phyloP scores from a whole-genome alignment of 2,888 invertebrate species.

The Microctonus hyperodae region DNA sequence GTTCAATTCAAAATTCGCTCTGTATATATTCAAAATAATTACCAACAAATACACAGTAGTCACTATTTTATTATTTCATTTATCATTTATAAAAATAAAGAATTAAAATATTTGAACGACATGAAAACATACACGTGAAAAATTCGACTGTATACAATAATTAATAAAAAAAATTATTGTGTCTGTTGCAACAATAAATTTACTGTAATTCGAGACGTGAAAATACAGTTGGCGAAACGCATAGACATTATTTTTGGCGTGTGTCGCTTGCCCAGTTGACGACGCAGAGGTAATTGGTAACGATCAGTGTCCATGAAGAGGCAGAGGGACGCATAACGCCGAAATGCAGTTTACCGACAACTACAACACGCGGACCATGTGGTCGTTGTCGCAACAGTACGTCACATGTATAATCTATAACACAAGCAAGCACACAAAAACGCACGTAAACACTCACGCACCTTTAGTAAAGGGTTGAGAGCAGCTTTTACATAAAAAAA shows the following conservation, averaged over 20 bases:
- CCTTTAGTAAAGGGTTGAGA: constrained; percentile 29
- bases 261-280: constrained; percentile 19
- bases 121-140: no score
- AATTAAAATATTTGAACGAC: no score
- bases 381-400: neutral
- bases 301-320: constrained; percentile 13
- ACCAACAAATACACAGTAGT: no score
- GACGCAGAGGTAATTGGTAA: constrained; percentile 14
- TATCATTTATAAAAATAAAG: no score
- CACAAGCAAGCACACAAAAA: constrained; percentile 11
- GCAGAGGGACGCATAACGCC: neutral
- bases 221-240: constrained; percentile 23
- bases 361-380: constrained; percentile 14
- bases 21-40: no score
- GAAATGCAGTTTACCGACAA: constrained; percentile 7
- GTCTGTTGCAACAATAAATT: neutral
- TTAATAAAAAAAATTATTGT: neutral
- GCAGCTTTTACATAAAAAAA: neutral
- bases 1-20: no score
- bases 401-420: neutral
- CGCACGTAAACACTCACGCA: constrained; percentile 25
- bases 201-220: constrained; percentile 31
- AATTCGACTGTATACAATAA: neutral
- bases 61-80: no score
- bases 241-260: constrained; percentile 33